phyloP scores from a whole-genome alignment of 2,888 invertebrate genomes.

The Acanthoscelides obtectus region DNA sequence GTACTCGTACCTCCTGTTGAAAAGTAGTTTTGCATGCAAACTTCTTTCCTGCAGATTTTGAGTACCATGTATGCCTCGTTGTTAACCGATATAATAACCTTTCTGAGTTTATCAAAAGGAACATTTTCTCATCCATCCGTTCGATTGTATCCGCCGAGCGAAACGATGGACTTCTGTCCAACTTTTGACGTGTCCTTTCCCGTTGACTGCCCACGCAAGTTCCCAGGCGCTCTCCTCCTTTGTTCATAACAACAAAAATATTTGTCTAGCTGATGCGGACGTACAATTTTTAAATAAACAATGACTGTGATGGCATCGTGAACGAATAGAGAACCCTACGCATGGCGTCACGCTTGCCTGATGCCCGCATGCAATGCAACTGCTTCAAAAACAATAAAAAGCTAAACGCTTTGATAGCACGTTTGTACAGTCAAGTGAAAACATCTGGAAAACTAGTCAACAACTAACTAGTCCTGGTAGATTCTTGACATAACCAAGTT shows the following conservation, averaged over 20 bases:
- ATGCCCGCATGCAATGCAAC: conserved; percentile 30
- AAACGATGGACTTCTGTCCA: background rate
- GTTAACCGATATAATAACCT: too few relatives aligned
- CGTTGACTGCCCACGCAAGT: background rate
- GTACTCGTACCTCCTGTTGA: too few relatives aligned
- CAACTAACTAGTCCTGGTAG: too few relatives aligned
- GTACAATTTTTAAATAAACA: background rate
- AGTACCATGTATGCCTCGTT: too few relatives aligned
- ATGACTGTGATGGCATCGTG: background rate
- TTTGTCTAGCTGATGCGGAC: background rate
- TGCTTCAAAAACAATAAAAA: conserved; percentile 42
- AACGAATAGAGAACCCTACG: background rate
- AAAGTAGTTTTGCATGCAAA: too few relatives aligned
- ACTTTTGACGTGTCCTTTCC: background rate
- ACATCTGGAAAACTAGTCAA: background rate
- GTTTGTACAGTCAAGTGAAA: conserved; percentile 11
- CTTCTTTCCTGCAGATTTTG: too few relatives aligned
- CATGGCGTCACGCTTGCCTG: background rate
- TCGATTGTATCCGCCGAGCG: background rate
- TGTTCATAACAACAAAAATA: background rate
- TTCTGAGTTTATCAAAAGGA: too few relatives aligned
- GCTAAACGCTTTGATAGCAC: conserved; percentile 28
- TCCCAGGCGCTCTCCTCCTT: background rate
- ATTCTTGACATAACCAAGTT: too few relatives aligned
- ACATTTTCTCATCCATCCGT: background rate